Base-by-base conservation (phyloP, 1,140 invertebrate genomes). In the Apis cerana region DNA sequence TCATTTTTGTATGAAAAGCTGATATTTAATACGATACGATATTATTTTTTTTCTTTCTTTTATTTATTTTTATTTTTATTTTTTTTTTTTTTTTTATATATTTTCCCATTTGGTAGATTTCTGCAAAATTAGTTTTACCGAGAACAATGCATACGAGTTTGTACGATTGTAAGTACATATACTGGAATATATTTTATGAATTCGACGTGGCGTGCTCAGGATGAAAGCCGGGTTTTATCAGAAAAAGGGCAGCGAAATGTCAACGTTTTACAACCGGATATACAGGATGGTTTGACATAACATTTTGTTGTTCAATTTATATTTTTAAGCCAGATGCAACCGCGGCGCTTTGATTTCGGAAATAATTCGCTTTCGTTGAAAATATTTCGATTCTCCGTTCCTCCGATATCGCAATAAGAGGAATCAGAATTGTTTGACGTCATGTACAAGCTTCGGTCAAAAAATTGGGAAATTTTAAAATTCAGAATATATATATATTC, bases 191-290 rank as follows among this genome's bases (percentile, higher is more conserved):
- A 56, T 56, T 72, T 72, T 33, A 56, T 27, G 54, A 72, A 72
- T 58, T 56, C 50, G 54, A 58, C 12, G 9, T 19, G 43, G 17
- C n/a, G n/a, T 23, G 13, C 43, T 17, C 43, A 1, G 19, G 12
- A 48, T n/a, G 11, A 12, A 64, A 64, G n/a, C 10, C 10, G 21
- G 12, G 9, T 52, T 61, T 62, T 27, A 23, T 10, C n/a, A 17
- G 58, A 48, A 64, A 75, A 64, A 75, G 11, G 5, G 8, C 43
- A 50, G 48, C n/a, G 21, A 23, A 19, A 62, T 50, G n/a, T 72
- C 56, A 75, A 50, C 27, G n/a, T 75, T 75, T 75, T 50, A 27
- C 48, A 52, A 75, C 15, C 17, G 59, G 58, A 61, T 75, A 52
- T 27, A 21, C 15, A 15, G 43, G 5, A 75, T 50, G 21, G 21